Evolutionary conservation across 2,113 vertebrate species (phyloP).

Genomic region (Ibidorhyncha struthersii): DNA sequence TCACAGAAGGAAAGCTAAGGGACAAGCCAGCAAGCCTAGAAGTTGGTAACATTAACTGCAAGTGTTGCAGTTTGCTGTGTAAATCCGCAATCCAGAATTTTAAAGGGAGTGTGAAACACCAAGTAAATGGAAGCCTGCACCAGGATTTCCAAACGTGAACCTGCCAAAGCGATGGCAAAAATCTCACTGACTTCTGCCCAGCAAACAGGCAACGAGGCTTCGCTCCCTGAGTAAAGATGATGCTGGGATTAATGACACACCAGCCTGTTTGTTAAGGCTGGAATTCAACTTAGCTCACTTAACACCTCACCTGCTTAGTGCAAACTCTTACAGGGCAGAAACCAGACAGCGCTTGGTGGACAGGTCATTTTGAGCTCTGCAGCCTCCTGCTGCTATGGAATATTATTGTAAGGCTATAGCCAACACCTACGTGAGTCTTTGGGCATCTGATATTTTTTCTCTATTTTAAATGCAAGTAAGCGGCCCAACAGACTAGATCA

Average conservation of each 20-base stretch:
- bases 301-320: background rate
- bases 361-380: background rate
- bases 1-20: background rate
- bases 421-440: background rate
- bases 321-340: background rate
- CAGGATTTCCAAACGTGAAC: background rate
- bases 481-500: background rate
- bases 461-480: slow-evolving; percentile 6
- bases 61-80: background rate
- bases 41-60: background rate
- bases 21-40: background rate
- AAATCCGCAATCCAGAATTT: background rate
- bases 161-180: accelerated
- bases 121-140: background rate
- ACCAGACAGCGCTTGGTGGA: background rate
- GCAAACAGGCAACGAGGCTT: background rate
- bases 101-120: background rate
- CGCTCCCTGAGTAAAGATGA: background rate
- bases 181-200: background rate
- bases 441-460: background rate
- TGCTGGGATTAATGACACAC: background rate
- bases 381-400: background rate
- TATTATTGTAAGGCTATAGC: background rate
- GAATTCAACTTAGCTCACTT: background rate
- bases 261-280: background rate